phyloP scores from a whole-genome alignment of 2,113 vertebrate species.

The Atherinomorus stipes region DNA sequence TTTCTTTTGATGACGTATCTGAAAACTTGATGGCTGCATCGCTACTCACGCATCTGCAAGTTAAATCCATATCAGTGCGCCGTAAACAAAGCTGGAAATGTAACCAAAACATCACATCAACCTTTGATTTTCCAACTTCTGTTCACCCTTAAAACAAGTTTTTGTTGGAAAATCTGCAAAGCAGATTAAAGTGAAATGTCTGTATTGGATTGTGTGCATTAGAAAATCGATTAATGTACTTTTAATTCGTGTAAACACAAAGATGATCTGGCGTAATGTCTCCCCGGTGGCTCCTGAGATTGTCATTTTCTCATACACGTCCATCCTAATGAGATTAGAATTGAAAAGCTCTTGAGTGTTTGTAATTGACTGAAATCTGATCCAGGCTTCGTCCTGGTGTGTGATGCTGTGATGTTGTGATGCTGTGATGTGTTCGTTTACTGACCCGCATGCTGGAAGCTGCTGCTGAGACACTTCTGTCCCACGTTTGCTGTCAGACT shows the following conservation, averaged over 20 bases:
- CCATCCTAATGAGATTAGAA: constrained; percentile 37
- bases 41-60: background rate
- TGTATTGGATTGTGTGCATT: background rate
- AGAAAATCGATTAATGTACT: background rate
- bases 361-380: constrained; percentile 19
- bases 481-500: constrained; percentile 10
- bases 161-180: background rate
- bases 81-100: background rate
- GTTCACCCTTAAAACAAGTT: background rate
- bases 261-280: background rate
- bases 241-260: constrained; percentile 16
- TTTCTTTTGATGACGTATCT: background rate
- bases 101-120: too few relatives aligned
- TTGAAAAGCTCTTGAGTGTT: constrained; percentile 3
- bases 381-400: background rate
- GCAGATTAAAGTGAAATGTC: background rate
- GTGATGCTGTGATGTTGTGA: background rate
- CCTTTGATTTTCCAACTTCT: constrained; percentile 2
- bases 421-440: background rate
- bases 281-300: background rate
- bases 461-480: constrained; percentile 13
- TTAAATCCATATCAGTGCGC: background rate
- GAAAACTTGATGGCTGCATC: background rate
- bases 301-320: constrained; percentile 29
- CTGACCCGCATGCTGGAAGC: constrained; percentile 25